Percentiles rank a stretch among this genome's conserved stretches.
phyloP scores from a whole-genome alignment of 2,888 invertebrate species.

The Dilophus febrilis region DNA sequence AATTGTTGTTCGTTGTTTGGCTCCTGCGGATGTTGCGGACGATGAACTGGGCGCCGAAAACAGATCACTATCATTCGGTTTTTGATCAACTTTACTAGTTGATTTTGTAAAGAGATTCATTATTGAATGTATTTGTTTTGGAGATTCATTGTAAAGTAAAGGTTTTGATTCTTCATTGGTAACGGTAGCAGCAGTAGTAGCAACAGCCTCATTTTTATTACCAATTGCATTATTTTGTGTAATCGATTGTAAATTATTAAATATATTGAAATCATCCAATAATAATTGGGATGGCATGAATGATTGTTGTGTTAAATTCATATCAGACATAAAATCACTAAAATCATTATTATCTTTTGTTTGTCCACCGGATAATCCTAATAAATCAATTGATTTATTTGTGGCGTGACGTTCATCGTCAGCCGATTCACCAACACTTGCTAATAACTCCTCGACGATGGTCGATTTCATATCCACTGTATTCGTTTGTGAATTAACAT shows the following conservation, averaged over 20 bases:
- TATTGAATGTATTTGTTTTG: background rate
- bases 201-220: background rate
- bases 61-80: no score
- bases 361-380: background rate
- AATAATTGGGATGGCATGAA: constrained; percentile 36
- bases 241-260: background rate
- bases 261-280: constrained; percentile 24
- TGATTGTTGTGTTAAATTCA: constrained; percentile 7
- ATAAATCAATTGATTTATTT: constrained; percentile 3
- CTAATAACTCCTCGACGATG: background rate
- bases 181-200: background rate
- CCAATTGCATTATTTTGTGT: background rate
- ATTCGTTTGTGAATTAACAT: constrained; percentile 2
- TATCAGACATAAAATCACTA: constrained; percentile 9
- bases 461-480: background rate
- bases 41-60: no score
- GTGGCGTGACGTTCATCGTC: no score
- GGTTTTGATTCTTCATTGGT: no score
- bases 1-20: constrained; percentile 1
- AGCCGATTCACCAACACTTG: no score
- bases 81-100: background rate
- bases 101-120: background rate
- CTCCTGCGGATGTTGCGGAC: background rate
- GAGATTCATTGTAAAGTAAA: no score
- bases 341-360: constrained; percentile 3